Evolutionary conservation across 2,888 invertebrate genomes (phyloP).

Genomic region (Mesorhabditis sp.): DNA sequence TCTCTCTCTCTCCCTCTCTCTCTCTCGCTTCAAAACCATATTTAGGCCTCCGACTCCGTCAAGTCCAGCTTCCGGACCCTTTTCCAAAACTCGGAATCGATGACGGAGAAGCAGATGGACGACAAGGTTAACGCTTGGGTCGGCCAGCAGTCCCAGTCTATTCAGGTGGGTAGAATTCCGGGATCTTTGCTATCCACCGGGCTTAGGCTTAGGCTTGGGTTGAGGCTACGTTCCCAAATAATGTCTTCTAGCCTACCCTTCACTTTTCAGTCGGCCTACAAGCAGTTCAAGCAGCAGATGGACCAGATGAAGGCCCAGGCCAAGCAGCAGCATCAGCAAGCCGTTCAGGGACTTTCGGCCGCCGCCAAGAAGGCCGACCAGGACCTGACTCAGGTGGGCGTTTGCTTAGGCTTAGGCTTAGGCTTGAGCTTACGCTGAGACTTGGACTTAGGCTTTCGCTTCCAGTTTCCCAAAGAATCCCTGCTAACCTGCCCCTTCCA

Average conservation of each 20-base stretch:
- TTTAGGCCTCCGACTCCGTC: slow-evolving; percentile 18
- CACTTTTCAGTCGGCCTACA: not conserved
- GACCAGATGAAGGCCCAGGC: slow-evolving; percentile 30
- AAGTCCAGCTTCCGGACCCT: slow-evolving; percentile 37
- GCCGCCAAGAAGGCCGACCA: slow-evolving; percentile 30
- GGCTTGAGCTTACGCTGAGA: no score
- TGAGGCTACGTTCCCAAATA: no score
- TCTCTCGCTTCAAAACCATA: no score
- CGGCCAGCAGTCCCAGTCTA: slow-evolving; percentile 18
- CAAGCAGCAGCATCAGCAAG: slow-evolving; percentile 45
- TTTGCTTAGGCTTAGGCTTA: no score
- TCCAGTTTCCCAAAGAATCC: no score
- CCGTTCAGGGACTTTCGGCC: slow-evolving; percentile 44
- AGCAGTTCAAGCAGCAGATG: not conserved
- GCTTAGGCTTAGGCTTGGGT: no score
- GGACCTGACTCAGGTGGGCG: not conserved
- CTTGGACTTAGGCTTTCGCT: no score
- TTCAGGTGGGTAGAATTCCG: slow-evolving; percentile 21
- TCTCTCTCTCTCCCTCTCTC: no score
- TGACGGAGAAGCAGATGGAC: slow-evolving; percentile 47
- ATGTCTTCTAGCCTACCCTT: not conserved
- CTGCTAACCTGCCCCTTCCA: not conserved
- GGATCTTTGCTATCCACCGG: no score
- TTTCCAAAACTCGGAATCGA: slow-evolving; percentile 25
- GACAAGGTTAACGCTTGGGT: slow-evolving; percentile 45